Conservation (phyloP, 2,113 vertebrate species). For the Engystomops pustulosus region DNA sequence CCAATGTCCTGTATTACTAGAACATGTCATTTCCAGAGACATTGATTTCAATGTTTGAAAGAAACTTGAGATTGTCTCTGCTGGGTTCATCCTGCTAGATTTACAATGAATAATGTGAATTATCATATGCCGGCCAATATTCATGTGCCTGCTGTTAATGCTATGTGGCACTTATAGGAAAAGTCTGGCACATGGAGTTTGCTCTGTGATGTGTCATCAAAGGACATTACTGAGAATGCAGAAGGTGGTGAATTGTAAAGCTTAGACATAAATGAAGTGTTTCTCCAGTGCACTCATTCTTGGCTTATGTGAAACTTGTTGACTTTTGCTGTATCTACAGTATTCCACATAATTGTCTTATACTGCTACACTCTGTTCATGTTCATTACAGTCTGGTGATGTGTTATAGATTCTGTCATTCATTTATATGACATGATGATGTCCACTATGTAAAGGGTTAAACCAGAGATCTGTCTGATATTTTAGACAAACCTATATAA, state of each 20-base stretch:
- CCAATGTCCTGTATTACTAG: neutral
- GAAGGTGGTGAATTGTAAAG: neutral
- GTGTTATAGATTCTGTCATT: neutral
- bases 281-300: neutral
- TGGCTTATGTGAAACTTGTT: neutral
- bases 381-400: neutral
- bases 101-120: neutral
- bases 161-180: neutral
- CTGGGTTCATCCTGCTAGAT: neutral
- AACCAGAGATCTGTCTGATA: neutral
- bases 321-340: neutral
- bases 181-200: neutral
- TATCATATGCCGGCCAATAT: neutral
- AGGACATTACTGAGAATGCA: conserved; percentile 12
- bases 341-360: neutral
- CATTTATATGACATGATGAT: neutral
- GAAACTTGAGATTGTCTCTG: neutral
- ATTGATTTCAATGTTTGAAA: neutral
- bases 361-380: neutral
- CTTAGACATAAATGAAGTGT: conserved; percentile 10
- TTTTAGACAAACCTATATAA: neutral
- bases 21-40: neutral
- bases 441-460: neutral
- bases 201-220: neutral
- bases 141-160: neutral